A percentile compares a stretch with the other conserved stretches of the same genome.
phyloP scores from a whole-genome alignment of 1,140 invertebrate species.

The Aleiodes sp. region DNA sequence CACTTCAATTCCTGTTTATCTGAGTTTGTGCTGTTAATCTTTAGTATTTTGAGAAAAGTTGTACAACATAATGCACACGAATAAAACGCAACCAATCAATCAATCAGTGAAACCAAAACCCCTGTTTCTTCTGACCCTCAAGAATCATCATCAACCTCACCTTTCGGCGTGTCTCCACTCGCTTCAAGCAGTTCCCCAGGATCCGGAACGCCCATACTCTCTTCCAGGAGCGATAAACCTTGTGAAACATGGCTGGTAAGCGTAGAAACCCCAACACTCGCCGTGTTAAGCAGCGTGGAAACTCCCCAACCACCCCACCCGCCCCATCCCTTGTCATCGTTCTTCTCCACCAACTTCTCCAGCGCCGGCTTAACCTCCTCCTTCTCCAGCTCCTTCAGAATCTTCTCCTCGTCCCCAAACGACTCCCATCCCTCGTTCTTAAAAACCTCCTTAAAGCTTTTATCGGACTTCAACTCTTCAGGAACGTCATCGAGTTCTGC shows the following conservation, averaged over 20 bases:
- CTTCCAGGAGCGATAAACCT: constrained; percentile 79
- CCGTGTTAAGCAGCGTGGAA: constrained; percentile 77
- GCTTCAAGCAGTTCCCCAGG: constrained; percentile 78
- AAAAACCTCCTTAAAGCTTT: constrained; percentile 62
- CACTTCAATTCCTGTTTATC: too few species aligned
- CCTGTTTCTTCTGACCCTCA: too few species aligned
- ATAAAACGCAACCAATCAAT: too few species aligned
- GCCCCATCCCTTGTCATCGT: constrained; percentile 63
- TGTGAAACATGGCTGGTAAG: constrained; percentile 82
- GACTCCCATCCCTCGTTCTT: constrained; percentile 57
- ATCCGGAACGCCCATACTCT: constrained; percentile 78
- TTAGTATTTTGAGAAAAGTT: too few species aligned
- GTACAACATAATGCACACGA: too few species aligned
- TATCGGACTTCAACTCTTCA: constrained; percentile 59
- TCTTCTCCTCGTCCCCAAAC: constrained; percentile 49
- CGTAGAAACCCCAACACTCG: constrained; percentile 76
- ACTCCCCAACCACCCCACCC: constrained; percentile 76
- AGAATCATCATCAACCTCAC: constrained; percentile 11
- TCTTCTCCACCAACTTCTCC: constrained; percentile 42
- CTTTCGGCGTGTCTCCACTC: constrained; percentile 12
- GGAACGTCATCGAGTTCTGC: constrained; percentile 48
- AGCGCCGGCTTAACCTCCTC: constrained; percentile 46
- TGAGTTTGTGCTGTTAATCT: too few species aligned
- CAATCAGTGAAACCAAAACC: too few species aligned
- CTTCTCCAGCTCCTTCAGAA: constrained; percentile 46